Conservation (phyloP, 2,797 vertebrate genomes). For the Myoxocephalus aenaeus region DNA sequence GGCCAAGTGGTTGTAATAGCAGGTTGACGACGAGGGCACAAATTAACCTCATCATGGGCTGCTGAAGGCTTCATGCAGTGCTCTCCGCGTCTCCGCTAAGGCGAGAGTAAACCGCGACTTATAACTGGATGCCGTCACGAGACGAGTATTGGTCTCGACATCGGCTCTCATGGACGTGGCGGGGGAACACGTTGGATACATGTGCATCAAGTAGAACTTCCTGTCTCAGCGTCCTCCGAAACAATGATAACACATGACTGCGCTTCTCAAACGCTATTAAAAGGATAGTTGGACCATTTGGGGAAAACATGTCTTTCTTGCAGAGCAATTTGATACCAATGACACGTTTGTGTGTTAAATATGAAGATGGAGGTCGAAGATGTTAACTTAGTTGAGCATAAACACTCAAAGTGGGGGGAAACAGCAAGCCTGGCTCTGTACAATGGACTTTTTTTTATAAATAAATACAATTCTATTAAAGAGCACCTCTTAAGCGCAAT, state of each 20-base stretch:
- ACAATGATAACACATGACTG: background rate
- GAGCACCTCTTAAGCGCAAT: background rate
- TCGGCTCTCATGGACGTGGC: slow-evolving; percentile 5
- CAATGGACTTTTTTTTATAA: background rate
- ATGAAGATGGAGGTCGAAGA: background rate
- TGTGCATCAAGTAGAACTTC: background rate
- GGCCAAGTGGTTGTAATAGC: slow-evolving; percentile 30
- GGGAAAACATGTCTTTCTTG: background rate
- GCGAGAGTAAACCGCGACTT: slow-evolving; percentile 14
- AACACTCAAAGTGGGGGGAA: background rate
- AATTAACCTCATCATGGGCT: slow-evolving; percentile 25
- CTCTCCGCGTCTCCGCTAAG: slow-evolving; percentile 23
- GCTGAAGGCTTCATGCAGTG: slow-evolving; percentile 18
- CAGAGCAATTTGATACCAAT: background rate
- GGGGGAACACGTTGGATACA: background rate
- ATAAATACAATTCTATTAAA: background rate
- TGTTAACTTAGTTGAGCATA: background rate
- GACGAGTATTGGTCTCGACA: slow-evolving; percentile 36
- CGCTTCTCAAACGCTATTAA: background rate
- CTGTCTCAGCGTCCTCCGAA: background rate
- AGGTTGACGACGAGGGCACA: slow-evolving; percentile 23
- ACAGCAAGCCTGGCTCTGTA: background rate
- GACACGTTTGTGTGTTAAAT: background rate
- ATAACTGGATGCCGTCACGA: slow-evolving; percentile 11
- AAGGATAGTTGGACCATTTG: background rate